Base-by-base conservation (phyloP, 2,888 invertebrate genomes). In the Lepidocyrtinus sp. region DNA sequence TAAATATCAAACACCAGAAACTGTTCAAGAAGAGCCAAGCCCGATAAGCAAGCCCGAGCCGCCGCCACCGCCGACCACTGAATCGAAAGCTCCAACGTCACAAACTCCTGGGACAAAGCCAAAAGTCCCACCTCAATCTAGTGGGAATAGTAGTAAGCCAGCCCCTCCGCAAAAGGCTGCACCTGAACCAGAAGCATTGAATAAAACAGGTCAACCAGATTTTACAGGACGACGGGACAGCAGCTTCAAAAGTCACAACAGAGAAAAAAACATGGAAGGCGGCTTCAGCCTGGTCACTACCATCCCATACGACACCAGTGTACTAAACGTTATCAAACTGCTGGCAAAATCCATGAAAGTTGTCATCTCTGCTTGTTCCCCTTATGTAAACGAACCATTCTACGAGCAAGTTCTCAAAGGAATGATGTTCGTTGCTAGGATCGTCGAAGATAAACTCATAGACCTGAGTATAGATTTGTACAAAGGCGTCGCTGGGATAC, bases 311-410 rank as follows among this genome's bases (percentile, higher is more conserved):
- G 69, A 75, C 22, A 24, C 68, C 2, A 69, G 46, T 2, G 15
- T 19, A 15, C 15, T 69, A n/a, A 69, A 75, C 19, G n/a, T 75
- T 3, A 63, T 75, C 27, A 75, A 75, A 50, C 15, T 75, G 12
- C 36, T 75, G 46, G 68, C 69, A 3, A 69, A 50, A 50, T 75
- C 75, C 17, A 75, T 75, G 75, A 61, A 19, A 69, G 45, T 75
- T 26, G 21, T 45, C 5, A 7, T 50, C 0, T 5, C 46, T 1
- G 68, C 63, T 19, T 68, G 68, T 22, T 22, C 25, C 2, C 69
- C 69, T 0, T 75, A 25, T n/a, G 9, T 75, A 1, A 12, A 22
- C 1, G 46, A 69, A 17, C 63, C 46, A 1, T 75, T 75, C n/a
- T 45, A 59, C 46, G 75, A 75, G 21, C 75, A 75, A 45, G 69